Base-by-base conservation (phyloP, 2,113 vertebrate species). In the Lucifuga dentata region DNA sequence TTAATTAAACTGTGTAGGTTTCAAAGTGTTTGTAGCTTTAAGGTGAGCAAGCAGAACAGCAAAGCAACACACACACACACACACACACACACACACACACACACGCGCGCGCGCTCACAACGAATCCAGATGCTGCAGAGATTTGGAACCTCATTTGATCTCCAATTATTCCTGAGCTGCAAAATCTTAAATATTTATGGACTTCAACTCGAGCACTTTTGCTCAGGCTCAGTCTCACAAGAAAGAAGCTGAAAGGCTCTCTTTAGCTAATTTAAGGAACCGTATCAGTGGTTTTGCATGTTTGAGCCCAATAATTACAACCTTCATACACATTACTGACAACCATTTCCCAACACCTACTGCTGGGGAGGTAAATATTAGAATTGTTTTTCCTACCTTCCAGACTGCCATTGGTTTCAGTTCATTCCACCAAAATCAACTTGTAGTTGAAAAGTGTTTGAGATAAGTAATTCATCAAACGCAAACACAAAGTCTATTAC, bases 161-260 rank as follows among this genome's bases (percentile, higher is more conserved):
- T 65, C 49, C 16, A 29, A 65, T 55, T 49, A 73, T 26, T 67
- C 69, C 66, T 59, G 49, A 83, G 53, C 48, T 52, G 60, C 74
- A 69, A 74, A 40, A 73, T 59, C 52, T 80, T 77, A 66, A 77
- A 82, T 75, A 82, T 84, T 79, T 50, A 82, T 77, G 66, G 19
- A 32, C 43, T 50, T 55, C 55, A 68, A 62, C 26, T 70, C 39
- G 39, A 70, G 72, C 11, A 36, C 59, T 35, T 15, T 0, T 0
- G 16, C 55, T 49, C 35, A 1, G 2, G 43, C 59, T 49, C 35
- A 32, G 41, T 33, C 51, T 46, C 11, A 9, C 5, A 26, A 11
- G 35, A 45, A 53, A 41, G 15, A 53, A 19, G 32, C 52, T 0
- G 36, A 57, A 51, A 56, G 29, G 3, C 39, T 66, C 20, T 45